Percentiles rank a stretch among this genome's conserved stretches.
phyloP scores from a whole-genome alignment of 1,140 invertebrate genomes.

The Battus philenor region DNA sequence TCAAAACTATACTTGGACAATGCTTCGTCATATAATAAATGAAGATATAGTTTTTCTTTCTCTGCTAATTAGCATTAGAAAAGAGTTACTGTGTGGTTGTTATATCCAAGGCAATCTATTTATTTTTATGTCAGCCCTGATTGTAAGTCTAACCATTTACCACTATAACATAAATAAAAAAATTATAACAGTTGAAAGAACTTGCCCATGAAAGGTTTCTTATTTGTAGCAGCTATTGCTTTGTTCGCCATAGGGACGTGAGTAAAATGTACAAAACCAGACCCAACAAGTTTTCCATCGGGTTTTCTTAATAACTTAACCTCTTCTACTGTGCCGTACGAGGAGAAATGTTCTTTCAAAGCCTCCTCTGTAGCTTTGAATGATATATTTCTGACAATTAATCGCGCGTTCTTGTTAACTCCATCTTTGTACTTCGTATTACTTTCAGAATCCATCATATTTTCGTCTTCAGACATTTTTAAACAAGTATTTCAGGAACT shows the following conservation, averaged over 20 bases:
- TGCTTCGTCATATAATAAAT: too few relatives aligned
- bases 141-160: neutral
- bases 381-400: constrained; percentile 61
- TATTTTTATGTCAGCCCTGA: neutral
- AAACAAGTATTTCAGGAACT: too few relatives aligned
- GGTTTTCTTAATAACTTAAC: constrained; percentile 79
- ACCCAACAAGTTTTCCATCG: constrained; percentile 81
- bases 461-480: constrained; percentile 33
- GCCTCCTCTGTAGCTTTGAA: constrained; percentile 79
- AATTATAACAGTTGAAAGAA: neutral
- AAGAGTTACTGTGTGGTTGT: too few relatives aligned
- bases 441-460: constrained; percentile 18
- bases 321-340: constrained; percentile 80
- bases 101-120: too few relatives aligned
- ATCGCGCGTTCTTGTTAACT: constrained; percentile 41
- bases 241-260: constrained; percentile 78
- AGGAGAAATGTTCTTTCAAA: constrained; percentile 77
- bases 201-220: constrained; percentile 50
- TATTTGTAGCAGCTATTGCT: constrained; percentile 76
- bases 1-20: too few relatives aligned
- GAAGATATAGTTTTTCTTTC: too few relatives aligned
- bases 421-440: constrained; percentile 38
- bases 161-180: neutral
- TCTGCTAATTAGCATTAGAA: too few relatives aligned
- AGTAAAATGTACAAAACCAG: constrained; percentile 83